Percentiles rank a stretch among this genome's conserved stretches.
Evolutionary conservation across 2,888 invertebrate species (phyloP).

Genomic region (Ormyrus nitidulus): DNA sequence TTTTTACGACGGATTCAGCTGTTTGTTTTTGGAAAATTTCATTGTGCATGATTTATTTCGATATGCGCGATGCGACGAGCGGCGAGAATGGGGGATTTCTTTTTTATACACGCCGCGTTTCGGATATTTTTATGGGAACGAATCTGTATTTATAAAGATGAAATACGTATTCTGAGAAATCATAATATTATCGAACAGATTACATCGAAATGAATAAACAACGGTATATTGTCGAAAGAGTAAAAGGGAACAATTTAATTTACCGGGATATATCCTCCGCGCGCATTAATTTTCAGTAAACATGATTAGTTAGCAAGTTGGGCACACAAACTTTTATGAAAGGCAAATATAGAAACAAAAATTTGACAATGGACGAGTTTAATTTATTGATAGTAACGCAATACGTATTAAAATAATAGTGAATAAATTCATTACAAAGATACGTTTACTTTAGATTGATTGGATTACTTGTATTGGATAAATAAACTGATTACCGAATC

Average conservation of each 20-base stretch:
- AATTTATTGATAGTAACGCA: constrained; percentile 19
- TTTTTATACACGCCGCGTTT: too few relatives aligned
- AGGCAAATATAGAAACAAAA: constrained; percentile 5
- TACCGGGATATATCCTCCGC: not conserved
- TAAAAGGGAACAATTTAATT: too few relatives aligned
- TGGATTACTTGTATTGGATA: not conserved
- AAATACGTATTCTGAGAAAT: not conserved
- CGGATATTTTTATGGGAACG: too few relatives aligned
- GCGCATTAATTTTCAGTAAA: constrained; percentile 26
- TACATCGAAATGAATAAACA: constrained; percentile 5
- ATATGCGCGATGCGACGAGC: too few relatives aligned
- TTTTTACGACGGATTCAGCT: constrained; percentile 17
- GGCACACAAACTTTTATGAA: not conserved
- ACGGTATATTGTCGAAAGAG: too few relatives aligned
- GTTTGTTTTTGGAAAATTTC: constrained; percentile 3
- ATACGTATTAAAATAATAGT: not conserved
- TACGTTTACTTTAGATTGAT: too few relatives aligned
- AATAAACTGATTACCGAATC: not conserved
- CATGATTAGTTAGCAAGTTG: constrained; percentile 27
- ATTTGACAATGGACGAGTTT: constrained; percentile 11
- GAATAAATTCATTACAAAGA: too few relatives aligned
- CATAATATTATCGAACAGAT: constrained; percentile 1
- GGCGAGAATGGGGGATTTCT: too few relatives aligned
- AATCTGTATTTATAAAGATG: not conserved
- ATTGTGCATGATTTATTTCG: constrained; percentile 19